Conservation (phyloP, 2,888 invertebrate genomes). For the Andrena praecox region DNA sequence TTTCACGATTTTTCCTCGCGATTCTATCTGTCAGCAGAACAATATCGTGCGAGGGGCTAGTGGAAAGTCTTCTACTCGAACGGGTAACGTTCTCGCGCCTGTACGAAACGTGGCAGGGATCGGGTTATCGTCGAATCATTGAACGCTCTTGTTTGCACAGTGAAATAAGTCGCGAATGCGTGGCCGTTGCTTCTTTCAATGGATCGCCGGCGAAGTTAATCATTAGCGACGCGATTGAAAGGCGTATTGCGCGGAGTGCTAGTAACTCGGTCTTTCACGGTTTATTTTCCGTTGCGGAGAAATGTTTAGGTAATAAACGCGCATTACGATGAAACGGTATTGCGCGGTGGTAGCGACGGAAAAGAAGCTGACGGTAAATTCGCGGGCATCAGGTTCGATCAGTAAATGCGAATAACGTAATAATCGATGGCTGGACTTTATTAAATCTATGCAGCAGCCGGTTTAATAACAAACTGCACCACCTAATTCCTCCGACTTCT, state of each 20-base stretch:
- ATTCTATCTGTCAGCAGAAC: slow-evolving; percentile 13
- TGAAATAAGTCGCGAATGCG: not conserved
- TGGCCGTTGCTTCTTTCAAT: not conserved
- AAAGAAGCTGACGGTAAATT: not conserved
- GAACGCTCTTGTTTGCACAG: slow-evolving; percentile 3
- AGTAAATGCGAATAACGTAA: slow-evolving; percentile 23
- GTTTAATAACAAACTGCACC: slow-evolving; percentile 48
- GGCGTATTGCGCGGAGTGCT: slow-evolving; percentile 17
- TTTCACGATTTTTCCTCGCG: slow-evolving; percentile 8
- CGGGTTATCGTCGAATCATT: slow-evolving; percentile 9
- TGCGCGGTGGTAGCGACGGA: not conserved
- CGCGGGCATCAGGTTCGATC: not conserved
- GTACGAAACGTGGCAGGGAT: not conserved
- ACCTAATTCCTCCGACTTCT: slow-evolving; percentile 54
- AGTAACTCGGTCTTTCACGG: not conserved
- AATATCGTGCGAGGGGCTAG: not conserved
- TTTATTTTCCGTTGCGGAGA: not conserved
- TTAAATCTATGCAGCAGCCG: slow-evolving; percentile 37
- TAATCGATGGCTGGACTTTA: slow-evolving; percentile 36
- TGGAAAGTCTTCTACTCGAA: slow-evolving; percentile 1
- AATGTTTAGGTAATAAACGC: slow-evolving; percentile 16
- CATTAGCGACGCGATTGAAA: slow-evolving; percentile 38
- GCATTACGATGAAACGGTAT: slow-evolving; percentile 30
- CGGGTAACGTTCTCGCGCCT: slow-evolving; percentile 9
- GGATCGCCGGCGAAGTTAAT: not conserved